Evolutionary conservation across 2,797 vertebrate genomes (phyloP), one percentile per base, ranked within the genome.

Genomic region (Sebastes matsubarae): DNA sequence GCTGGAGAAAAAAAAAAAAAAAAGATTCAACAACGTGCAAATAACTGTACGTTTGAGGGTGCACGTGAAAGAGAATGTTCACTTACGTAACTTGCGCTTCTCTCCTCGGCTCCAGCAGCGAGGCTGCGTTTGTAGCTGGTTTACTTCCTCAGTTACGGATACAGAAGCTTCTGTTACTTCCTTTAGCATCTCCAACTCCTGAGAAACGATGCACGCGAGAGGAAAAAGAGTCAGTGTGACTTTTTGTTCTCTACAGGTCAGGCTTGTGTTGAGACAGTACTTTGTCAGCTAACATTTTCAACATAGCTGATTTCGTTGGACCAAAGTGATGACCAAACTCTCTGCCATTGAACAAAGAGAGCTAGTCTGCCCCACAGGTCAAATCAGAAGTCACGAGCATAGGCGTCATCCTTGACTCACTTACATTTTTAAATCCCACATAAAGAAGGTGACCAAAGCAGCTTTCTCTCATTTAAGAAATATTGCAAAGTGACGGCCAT

Each of bases 111-210:
- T 92, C 92, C 93, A 91, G 86, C 90, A 95, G 54, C 20, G 60
- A 24, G 69, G 87, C 27, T 89, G 77, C 1, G 90, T 93, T 74
- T 94, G 92, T 1, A 94, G 85, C 29, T 74, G 60, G 34, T 80
- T 86, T 1, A 92, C 88, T 0, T 91, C 92, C 30, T 92, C 80
- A 0, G 36, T 86, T 46, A 94, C 6, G 1, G 69, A 83, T 1
- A 7, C 57, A 1, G 94, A 95, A 8, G 93, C 87, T 58, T 94
- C 92, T 7, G 90, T 90, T 12, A 94, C 70, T 81, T 95, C 93
- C 14, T 87, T 86, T 4, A 95, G 38, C 75, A 93, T 86, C 22
- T 94, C 89, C 66, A 96, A 64, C 84, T 96, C 95, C 95, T 96
- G 74, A 71, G 2, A 58, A 55, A 67, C 3, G 2, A 76, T 13